Evolutionary conservation across 2,888 invertebrate species (phyloP).

Genomic region (Cactoblastis cactorum): DNA sequence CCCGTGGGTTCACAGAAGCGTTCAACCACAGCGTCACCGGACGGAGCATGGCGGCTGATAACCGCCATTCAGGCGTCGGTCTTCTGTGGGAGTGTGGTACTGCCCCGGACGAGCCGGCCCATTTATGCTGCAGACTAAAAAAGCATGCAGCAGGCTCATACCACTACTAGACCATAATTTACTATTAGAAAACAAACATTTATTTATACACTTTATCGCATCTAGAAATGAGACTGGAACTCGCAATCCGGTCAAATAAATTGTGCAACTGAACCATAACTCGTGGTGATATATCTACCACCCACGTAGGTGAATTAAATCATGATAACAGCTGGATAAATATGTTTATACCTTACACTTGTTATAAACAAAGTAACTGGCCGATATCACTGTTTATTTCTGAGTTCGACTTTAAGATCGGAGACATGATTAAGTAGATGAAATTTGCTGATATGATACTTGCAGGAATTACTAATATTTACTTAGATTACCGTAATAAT

Average conservation of each 20-base stretch:
- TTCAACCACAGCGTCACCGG: too few relatives aligned
- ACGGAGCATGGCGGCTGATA: too few relatives aligned
- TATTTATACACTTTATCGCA: background rate
- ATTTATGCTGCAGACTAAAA: too few relatives aligned
- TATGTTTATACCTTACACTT: background rate
- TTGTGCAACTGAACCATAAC: background rate
- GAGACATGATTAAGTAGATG: background rate
- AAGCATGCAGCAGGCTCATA: too few relatives aligned
- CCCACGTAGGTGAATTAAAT: conserved; percentile 9
- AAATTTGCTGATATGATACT: too few relatives aligned
- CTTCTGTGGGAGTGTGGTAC: too few relatives aligned
- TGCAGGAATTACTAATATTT: too few relatives aligned
- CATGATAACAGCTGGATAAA: conserved; percentile 3
- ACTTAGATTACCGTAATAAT: too few relatives aligned
- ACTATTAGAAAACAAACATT: background rate
- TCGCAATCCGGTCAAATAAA: background rate
- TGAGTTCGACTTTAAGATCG: background rate
- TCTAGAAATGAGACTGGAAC: background rate
- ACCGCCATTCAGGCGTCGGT: too few relatives aligned
- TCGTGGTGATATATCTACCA: background rate
- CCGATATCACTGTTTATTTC: conserved; percentile 1
- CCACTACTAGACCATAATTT: too few relatives aligned
- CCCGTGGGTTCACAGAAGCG: too few relatives aligned
- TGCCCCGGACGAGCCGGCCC: too few relatives aligned
- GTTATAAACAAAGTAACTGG: conserved; percentile 6